Evolutionary conservation across 2,113 vertebrate genomes (phyloP), one percentile per base, ranked within the genome.

Genomic region (Bostrychus sinensis): DNA sequence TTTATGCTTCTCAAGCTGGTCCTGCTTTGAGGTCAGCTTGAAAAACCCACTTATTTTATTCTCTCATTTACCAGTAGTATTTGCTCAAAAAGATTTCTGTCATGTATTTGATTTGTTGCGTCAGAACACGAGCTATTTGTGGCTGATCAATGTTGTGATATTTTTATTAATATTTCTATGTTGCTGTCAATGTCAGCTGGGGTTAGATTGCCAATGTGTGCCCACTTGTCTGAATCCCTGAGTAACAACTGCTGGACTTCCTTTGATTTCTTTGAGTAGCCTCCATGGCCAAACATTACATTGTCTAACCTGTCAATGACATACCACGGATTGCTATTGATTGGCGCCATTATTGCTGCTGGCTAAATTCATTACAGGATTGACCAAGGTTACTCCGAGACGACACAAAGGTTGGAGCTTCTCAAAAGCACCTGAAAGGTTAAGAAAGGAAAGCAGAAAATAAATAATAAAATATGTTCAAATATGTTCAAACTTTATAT

Each of bases 311-410:
- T 85, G 86, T 88, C 87, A 87, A 88, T 87, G 83, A 84, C 84
- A 81, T 80, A 78, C 77, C 82, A 74, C 55, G 60, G 73, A 86
- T 84, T 79, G 79, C 77, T 89, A 88, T 90, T 86, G 89, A 90
- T 85, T 83, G 82, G 65, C 72, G 68, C 72, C 22, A 61, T 90
- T 86, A 86, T 85, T 88, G 86, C 87, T 78, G 66, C 39, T 22
- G 77, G 88, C 86, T 85, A 86, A 87, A 89, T 89, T 88, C 85
- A 86, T 88, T 86, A 86, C 66, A 80, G 62, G 77, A 88, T 85
- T 62, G 68, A 87, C 77, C 79, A 80, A 89, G 76, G 84, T 86
- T 85, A 75, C 68, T 5, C 57, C 43, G 70, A 82, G 72, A 70
- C 28, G 48, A 56, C 56, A 72, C 71, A 62, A 75, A 79, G 83